Evolutionary conservation across 2,888 invertebrate genomes (phyloP).

Genomic region (Falcaria lacertinaria): DNA sequence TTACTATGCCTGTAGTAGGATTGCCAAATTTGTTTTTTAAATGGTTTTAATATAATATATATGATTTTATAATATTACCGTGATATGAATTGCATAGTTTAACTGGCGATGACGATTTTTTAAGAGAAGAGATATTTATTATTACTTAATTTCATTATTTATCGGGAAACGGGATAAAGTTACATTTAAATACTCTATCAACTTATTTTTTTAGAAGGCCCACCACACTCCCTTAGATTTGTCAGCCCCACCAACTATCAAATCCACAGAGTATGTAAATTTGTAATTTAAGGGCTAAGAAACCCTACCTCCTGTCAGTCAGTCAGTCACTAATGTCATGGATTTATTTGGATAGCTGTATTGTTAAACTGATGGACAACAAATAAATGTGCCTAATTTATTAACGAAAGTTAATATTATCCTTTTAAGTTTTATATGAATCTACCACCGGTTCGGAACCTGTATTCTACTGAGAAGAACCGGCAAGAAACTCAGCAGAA

Average conservation of each 20-base stretch:
- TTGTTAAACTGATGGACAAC: not conserved
- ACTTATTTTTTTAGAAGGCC: constrained; percentile 1
- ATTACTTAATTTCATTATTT: no score
- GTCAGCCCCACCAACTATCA: not conserved
- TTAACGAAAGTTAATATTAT: constrained; percentile 11
- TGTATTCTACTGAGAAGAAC: constrained; percentile 68
- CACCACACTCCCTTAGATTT: constrained; percentile 2
- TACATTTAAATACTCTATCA: not conserved
- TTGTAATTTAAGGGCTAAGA: not conserved
- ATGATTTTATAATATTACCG: no score
- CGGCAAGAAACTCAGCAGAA: constrained; percentile 72
- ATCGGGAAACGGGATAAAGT: not conserved
- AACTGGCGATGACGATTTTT: no score
- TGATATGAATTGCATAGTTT: no score
- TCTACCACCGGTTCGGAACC: constrained; percentile 60
- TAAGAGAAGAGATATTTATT: no score
- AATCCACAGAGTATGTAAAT: not conserved
- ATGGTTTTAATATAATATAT: no score
- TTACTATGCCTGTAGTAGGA: no score
- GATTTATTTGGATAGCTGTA: constrained; percentile 2
- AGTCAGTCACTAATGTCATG: not conserved
- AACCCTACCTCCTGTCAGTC: constrained; percentile 2
- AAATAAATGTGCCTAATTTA: not conserved
- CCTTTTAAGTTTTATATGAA: constrained; percentile 10
- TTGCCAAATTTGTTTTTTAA: no score